Evolutionary conservation across 2,888 invertebrate species (phyloP), one percentile per base, ranked within the genome.

Genomic region (Galerucella calmariensis): DNA sequence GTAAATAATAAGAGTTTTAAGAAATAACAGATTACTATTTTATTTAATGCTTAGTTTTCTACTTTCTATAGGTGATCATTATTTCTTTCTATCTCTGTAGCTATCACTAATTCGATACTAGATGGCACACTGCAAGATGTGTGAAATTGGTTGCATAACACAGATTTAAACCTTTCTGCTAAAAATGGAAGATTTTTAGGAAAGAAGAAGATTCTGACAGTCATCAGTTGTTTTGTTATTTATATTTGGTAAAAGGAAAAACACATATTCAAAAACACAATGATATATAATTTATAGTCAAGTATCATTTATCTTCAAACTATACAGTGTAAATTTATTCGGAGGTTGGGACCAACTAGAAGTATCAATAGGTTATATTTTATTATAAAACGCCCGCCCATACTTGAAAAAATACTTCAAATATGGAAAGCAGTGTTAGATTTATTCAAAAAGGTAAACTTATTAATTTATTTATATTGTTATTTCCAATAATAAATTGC

Each of bases 381-480:
- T 9, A 56, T 9, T 56, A 16, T 16, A 56, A 56, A 56, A 56
- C 56, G 16, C 56, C 56, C 56, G 16, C 56, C 56, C 56, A 56
- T 51, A n/a, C 51, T 58, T 16, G 27, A 66, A 61, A 69, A 84
- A 83, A 56, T 16, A 16, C 16, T 56, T 56, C 10, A 56, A 56
- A 56, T 56, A 82, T 83, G 62, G 77, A 81, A 67, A 81, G 78
- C 72, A 72, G 81, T n/a, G 80, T 83, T 27, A 81, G 82, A 73
- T 84, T 84, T 77, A 73, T 82, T 48, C 78, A 79, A 63, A 83
- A 83, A 81, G 83, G 84, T 84, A 79, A 73, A 75, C 63, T 67
- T 51, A 65, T 69, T 67, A 62, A 65, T 58, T 66, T 44, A 35
- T 35, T 35, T 35, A 6, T 35, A 35, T 6, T 35, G 35, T 62